phyloP scores from a whole-genome alignment of 1,140 invertebrate genomes.

The Drosophila bifasciata region DNA sequence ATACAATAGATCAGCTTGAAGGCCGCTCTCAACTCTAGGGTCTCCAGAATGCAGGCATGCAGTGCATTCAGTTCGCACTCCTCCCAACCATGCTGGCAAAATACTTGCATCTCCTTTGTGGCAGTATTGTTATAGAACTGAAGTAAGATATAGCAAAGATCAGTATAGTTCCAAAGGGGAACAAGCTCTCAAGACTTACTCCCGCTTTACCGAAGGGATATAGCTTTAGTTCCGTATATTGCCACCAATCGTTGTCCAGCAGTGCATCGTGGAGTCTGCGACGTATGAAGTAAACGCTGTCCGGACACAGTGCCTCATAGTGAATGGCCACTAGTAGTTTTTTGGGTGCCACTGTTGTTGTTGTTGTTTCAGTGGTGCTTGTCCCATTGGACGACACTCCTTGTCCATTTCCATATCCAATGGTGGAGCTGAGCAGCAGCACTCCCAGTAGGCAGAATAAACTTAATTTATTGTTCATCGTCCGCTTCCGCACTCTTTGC shows the following conservation, averaged over 20 bases:
- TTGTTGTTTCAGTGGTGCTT: neutral
- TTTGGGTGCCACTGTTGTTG: neutral
- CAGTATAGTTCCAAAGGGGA: neutral
- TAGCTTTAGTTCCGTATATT: constrained; percentile 63
- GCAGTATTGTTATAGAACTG: constrained; percentile 68
- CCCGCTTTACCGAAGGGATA: constrained; percentile 80
- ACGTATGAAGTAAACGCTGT: constrained; percentile 73
- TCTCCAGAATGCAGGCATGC: constrained; percentile 75
- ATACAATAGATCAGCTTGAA: constrained; percentile 74
- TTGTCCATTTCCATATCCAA: constrained; percentile 8
- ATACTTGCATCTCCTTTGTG: constrained; percentile 36
- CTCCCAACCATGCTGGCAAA: constrained; percentile 65
- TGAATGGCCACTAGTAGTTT: constrained; percentile 62
- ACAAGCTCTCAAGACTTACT: constrained; percentile 46
- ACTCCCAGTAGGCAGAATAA: constrained; percentile 15
- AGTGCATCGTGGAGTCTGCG: constrained; percentile 58
- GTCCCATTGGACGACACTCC: no score
- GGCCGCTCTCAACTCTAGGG: constrained; percentile 37
- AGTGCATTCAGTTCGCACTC: constrained; percentile 80
- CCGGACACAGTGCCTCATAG: constrained; percentile 77
- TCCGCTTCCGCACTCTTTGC: constrained; percentile 42
- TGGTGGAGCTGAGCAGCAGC: constrained; percentile 8
- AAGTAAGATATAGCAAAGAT: neutral
- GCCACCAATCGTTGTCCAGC: constrained; percentile 55
- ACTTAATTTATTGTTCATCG: constrained; percentile 40